Evolutionary conservation across 2,113 vertebrate genomes (phyloP), one percentile per base, ranked within the genome.

Genomic region (Anolis sagrei): DNA sequence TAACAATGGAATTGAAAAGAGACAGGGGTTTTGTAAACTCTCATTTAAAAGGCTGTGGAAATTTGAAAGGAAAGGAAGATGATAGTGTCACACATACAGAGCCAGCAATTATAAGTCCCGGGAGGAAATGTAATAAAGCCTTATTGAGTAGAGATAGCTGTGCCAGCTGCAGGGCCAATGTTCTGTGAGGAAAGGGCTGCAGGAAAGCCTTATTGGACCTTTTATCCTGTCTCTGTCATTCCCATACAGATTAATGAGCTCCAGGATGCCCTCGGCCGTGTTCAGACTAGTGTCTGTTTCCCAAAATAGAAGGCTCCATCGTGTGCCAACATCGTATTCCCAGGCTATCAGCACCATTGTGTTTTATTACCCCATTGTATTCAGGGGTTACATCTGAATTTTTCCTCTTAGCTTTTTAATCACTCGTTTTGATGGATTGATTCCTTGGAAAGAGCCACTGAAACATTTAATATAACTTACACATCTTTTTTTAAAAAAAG

Each of bases 221-320:
- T 91, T 92, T 93, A 92, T 97, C 97, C 97, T 96, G 97, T 93
- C 94, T 92, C 95, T 87, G 95, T 94, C 95, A 94, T 95, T 97
- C 94, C 92, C 94, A 95, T 93, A 86, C 87, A 95, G 95, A 96
- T 96, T 96, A 95, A 96, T 21, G 93, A 94, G 94, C 95, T 92
- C 89, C 95, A 95, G 95, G 96, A 95, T 96, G 94, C 94, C 94
- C 95, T 95, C 76, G 72, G 92, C 92, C 86, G 1, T 94, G 94
- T 95, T 94, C 92, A 68, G 93, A 90, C 88, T 34, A 4, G 85
- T 87, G 61, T 58, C 73, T 90, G 93, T 93, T 94, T 96, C 96
- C 95, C 88, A 91, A 95, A 97, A 97, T 97, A 97, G 97, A 93
- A 96, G 91, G 93, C 81, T 88, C 88, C 88, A 90, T 93, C 94